Base-by-base conservation (phyloP, 2,797 vertebrate species). In the Scarus forsteni region DNA sequence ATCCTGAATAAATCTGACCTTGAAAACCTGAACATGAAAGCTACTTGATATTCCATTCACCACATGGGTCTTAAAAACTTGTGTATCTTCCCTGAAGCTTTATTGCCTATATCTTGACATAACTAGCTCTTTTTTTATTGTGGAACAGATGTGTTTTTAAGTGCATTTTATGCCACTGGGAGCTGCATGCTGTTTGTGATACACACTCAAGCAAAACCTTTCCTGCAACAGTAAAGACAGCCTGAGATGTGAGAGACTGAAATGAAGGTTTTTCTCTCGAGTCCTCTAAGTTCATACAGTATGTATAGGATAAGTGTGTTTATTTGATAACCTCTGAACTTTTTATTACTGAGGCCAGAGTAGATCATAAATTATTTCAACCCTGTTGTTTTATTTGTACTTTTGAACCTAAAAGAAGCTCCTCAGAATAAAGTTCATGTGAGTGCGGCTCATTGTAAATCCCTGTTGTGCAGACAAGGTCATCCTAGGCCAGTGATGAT, bases 401-500 rank as follows among this genome's bases (percentile, higher is more conserved):
- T 54, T 52, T 72, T 19, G 69, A 69, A 50, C 10, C 9, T 66
- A 44, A 69, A 46, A 8, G 10, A n/a, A 60, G 10, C 11, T 55
- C 3, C 10, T 7, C 38, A 0, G 9, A 54, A 18, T 3, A 13
- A 52, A 60, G 38, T 70, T 71, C 49, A 38, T 38, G 19, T 13
- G 6, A 73, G 52, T 55, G 46, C 44, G 59, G 40, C 43, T n/a
- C 42, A 35, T 40, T 52, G 44, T 44, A 60, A 73, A 61, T 16
- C 60, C 14, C 58, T 60, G 60, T 60, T 66, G 67, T 49, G 52
- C 64, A 74, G 80, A 59, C 53, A 79, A 75, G 83, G 74, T 84
- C 77, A 73, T 35, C 11, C 36, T 43, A 62, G 73, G 68, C 50
- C 78, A 77, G 44, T 66, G 59, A 81, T 84, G 62, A 85, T 78